Conservation (phyloP, 1,140 invertebrate genomes). For the Teleogryllus occipitalis region DNA sequence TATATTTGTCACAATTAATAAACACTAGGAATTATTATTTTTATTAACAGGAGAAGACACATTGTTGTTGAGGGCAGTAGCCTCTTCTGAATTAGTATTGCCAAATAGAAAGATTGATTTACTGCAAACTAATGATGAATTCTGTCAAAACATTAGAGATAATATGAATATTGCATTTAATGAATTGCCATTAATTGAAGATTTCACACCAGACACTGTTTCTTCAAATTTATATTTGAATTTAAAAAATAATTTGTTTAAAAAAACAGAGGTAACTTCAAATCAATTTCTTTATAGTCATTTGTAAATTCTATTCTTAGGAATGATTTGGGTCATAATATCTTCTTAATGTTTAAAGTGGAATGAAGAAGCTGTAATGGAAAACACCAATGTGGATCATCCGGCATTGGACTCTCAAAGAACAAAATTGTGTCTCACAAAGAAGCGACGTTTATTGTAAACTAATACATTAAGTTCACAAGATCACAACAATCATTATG, state of each 20-base stretch:
- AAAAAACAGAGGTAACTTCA: neutral
- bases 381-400: no score
- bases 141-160: neutral
- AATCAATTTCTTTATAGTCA: no score
- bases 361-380: no score
- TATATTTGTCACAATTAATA: neutral
- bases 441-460: no score
- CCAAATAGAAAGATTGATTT: neutral
- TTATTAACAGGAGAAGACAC: neutral
- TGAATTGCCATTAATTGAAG: constrained; percentile 4
- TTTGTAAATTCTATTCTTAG: no score
- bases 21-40: neutral
- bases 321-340: no score
- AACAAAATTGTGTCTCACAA: no score
- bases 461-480: no score
- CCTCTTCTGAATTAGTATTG: constrained; percentile 1
- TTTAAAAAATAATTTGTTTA: neutral
- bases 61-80: constrained; percentile 3
- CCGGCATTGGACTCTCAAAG: no score
- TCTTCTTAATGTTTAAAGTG: no score
- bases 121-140: neutral
- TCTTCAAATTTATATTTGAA: neutral
- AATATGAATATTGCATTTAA: neutral
- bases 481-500: no score
- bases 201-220: neutral